phyloP scores from a whole-genome alignment of 2,888 invertebrate genomes.

The Syrphus vitripennis region DNA sequence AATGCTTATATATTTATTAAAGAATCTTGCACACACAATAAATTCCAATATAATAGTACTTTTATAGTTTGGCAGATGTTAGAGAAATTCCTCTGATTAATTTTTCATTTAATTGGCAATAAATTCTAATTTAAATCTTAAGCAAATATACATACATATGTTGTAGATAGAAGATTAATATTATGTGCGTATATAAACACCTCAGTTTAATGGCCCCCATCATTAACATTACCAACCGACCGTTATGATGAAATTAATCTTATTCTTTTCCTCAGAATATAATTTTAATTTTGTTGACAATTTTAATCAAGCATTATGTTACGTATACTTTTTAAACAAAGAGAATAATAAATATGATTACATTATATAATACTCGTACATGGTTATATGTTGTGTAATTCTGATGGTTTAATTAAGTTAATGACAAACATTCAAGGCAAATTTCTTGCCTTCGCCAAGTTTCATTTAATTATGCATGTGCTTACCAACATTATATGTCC shows the following conservation, averaged over 20 bases:
- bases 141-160: background rate
- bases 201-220: background rate
- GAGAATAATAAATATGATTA: background rate
- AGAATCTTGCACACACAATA: background rate
- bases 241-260: background rate
- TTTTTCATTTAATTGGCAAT: conserved; percentile 23
- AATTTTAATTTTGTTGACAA: conserved; percentile 29
- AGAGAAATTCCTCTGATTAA: conserved; percentile 12
- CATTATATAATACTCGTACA: too few species aligned
- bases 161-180: too few species aligned
- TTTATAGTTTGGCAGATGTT: background rate
- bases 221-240: background rate
- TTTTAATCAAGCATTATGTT: background rate
- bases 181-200: background rate
- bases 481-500: too few species aligned
- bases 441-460: too few species aligned
- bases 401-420: background rate
- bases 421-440: too few species aligned
- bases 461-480: too few species aligned
- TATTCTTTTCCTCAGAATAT: background rate
- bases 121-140: background rate
- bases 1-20: background rate
- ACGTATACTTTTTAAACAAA: background rate
- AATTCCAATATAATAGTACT: background rate
- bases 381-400: background rate